Conservation (phyloP, 2,113 vertebrate genomes). For the Bubo blakistoni region DNA sequence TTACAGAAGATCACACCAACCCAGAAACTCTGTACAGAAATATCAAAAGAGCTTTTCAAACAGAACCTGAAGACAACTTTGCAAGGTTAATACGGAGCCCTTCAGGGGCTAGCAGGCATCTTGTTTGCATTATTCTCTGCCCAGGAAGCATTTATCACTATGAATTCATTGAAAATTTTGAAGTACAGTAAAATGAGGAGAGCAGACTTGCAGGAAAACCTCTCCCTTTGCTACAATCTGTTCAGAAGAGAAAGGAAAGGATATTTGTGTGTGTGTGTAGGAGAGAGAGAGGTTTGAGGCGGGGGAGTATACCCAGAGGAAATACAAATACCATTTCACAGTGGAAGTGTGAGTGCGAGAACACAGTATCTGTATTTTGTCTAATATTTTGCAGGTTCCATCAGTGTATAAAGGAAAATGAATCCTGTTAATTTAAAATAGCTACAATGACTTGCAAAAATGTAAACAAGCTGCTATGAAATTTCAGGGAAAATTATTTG, state of each 20-base stretch:
- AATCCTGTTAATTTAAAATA: background rate
- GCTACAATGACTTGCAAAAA: slow-evolving; percentile 10
- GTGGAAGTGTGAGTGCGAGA: background rate
- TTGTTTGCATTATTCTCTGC: slow-evolving; percentile 15
- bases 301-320: background rate
- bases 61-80: background rate
- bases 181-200: background rate
- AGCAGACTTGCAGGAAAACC: slow-evolving; percentile 13
- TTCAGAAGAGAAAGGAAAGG: slow-evolving; percentile 10
- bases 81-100: background rate
- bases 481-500: background rate
- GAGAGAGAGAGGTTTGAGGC: background rate
- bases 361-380: background rate
- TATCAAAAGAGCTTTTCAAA: background rate
- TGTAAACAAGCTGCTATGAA: background rate
- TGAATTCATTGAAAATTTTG: slow-evolving; percentile 28
- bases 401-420: background rate
- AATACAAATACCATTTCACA: slow-evolving; percentile 38
- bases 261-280: slow-evolving; percentile 2
- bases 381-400: background rate
- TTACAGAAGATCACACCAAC: background rate
- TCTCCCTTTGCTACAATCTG: slow-evolving; percentile 19
- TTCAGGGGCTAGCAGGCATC: background rate
- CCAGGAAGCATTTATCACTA: slow-evolving; percentile 17
- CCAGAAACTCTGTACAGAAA: background rate